Conservation (phyloP, 2,113 vertebrate species). For the Steatornis caripensis region DNA sequence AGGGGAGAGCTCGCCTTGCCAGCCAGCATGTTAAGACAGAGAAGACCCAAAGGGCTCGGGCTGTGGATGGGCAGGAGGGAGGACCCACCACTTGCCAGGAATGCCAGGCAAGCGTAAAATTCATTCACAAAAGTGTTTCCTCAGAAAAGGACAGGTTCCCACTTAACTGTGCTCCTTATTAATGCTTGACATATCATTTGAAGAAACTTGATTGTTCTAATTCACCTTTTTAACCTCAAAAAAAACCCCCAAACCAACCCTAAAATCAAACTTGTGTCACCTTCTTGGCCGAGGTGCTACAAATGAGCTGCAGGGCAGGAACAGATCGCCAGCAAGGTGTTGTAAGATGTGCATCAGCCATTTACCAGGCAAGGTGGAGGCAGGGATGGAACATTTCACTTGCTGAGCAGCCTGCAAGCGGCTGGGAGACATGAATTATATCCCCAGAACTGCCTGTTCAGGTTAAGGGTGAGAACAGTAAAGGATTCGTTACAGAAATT, state of each 20-base stretch:
- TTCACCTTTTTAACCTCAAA: background rate
- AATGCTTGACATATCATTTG: background rate
- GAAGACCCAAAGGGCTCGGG: background rate
- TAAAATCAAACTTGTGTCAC: background rate
- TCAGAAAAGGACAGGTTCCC: background rate
- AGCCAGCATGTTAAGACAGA: background rate
- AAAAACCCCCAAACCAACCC: background rate
- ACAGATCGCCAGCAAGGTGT: background rate
- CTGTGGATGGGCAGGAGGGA: background rate
- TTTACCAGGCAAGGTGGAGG: background rate
- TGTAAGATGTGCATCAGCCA: background rate
- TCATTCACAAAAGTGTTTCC: background rate
- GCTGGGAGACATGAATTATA: background rate
- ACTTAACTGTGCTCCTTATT: background rate
- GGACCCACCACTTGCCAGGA: background rate
- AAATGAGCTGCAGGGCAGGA: background rate
- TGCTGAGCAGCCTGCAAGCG: background rate
- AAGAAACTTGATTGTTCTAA: background rate
- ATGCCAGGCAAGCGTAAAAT: fast-evolving
- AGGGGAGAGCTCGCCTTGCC: background rate
- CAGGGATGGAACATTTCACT: background rate
- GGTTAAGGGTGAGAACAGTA: background rate
- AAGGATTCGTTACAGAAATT: background rate
- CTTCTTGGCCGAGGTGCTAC: background rate
- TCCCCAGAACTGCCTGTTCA: background rate